Base-by-base conservation (phyloP, 1,140 invertebrate genomes). In the Anastrepha obliqua region DNA sequence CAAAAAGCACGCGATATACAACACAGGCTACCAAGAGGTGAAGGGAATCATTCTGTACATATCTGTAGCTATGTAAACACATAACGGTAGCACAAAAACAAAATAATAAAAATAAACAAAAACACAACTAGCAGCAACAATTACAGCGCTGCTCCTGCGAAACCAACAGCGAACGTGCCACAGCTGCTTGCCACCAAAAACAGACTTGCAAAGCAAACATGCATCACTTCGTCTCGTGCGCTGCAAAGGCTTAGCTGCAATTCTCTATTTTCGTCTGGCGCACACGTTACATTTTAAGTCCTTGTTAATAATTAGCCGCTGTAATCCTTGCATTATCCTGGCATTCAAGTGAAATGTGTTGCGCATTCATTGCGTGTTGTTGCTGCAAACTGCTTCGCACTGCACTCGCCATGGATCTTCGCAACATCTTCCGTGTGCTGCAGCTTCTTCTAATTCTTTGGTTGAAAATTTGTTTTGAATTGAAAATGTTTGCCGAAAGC, bases 291-390 rank as follows among this genome's bases (percentile, higher is more conserved):
- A 87, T 87, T 87, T 87, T 67, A 87, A 87, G 86, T 87, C 64
- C 86, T 87, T 87, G 86, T 70, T 87, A 87, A 87, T 87, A 87
- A 87, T 87, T 87, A 87, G 86, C 86, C 44, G 86, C 86, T 70
- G 86, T 87, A 87, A 87, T 87, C 86, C 86, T n/a, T 87, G 86
- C 86, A 70, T 87, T 87, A 87, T 87, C 86, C 86, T 67, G 60
- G 62, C 65, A 70, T 86, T 60, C 85, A 70, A 87, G 62, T 87
- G 86, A 51, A 67, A 70, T 87, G 62, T 87, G 62, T 64, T 87
- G 86, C 17, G 59, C 60, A 59, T 87, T 87, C 86, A 65, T 70
- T 87, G 17, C 44, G 86, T 51, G 65, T 67, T 64, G 51, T 70
- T 87, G 51, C 58, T 47, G 13, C 6, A 51, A 81, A 81, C 47